Evolutionary conservation across 2,888 invertebrate species (phyloP).

Genomic region (Pristionchus arcanus): DNA sequence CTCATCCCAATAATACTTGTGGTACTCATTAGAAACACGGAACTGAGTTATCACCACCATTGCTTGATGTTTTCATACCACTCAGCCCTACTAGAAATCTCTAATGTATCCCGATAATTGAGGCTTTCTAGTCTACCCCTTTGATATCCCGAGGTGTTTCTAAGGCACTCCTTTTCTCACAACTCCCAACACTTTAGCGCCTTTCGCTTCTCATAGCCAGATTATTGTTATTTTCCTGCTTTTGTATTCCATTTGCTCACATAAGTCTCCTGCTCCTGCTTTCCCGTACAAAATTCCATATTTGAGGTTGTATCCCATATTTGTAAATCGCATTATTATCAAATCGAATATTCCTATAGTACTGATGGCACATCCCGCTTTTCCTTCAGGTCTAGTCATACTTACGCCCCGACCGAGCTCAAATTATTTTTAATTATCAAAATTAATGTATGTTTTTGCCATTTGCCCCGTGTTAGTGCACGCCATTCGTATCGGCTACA

Average conservation of each 20-base stretch:
- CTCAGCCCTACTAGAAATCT: no score
- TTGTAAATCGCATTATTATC: not conserved
- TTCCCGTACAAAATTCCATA: no score
- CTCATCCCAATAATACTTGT: no score
- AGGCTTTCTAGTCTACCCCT: no score
- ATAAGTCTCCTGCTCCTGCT: no score
- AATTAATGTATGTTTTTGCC: not conserved
- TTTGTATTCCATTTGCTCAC: not conserved
- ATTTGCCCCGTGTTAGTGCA: not conserved
- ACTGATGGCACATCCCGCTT: not conserved
- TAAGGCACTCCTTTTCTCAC: no score
- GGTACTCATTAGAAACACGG: no score
- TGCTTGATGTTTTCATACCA: no score
- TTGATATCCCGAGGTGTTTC: no score
- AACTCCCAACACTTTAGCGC: no score
- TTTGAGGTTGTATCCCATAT: not conserved
- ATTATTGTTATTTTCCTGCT: not conserved
- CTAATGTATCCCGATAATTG: no score
- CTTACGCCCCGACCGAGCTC: not conserved
- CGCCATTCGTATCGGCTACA: not conserved
- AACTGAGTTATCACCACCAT: no score
- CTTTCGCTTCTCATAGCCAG: not conserved
- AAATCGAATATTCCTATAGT: not conserved
- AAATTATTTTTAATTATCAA: not conserved
- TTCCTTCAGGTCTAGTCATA: slow-evolving; percentile 39